Percentiles rank a stretch among this genome's conserved stretches.
These are phyloP conservation scores for Lydus trimaculatus DNA, from an alignment of 2,888 invertebrate species.

Conservation along the genomic window DNA sequence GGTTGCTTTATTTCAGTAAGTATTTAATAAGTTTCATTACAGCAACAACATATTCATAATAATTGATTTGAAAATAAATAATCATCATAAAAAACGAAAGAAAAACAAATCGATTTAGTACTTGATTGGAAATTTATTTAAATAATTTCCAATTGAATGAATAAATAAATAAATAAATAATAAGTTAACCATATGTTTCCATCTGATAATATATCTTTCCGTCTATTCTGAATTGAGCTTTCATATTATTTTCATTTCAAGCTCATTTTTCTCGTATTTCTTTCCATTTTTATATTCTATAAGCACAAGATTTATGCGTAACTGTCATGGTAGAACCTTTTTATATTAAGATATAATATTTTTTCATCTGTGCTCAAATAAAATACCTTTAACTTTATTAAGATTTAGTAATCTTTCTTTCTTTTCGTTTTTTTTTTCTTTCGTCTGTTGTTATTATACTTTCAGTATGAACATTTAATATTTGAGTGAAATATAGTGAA, in stretches of 20 bases:
- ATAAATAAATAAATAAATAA: constrained; percentile 44
- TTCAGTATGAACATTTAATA: background rate
- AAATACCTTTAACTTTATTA: constrained; percentile 52
- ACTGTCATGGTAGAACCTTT: constrained; percentile 57
- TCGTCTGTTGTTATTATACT: background rate
- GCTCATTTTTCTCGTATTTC: constrained; percentile 61
- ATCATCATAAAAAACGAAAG: constrained; percentile 42
- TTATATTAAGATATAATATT: constrained; percentile 61
- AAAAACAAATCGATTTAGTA: constrained; percentile 32
- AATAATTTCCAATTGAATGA: constrained; percentile 40
- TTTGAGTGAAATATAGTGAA: background rate
- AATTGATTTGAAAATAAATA: constrained; percentile 38
- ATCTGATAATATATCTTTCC: constrained; percentile 57
- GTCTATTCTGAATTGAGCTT: constrained; percentile 58
- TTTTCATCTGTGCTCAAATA: constrained; percentile 52
- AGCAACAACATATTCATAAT: constrained; percentile 55
- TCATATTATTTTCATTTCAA: constrained; percentile 60
- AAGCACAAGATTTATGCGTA: constrained; percentile 60
- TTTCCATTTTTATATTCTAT: constrained; percentile 54
- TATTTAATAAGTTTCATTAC: constrained; percentile 58
- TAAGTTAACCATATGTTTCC: constrained; percentile 50
- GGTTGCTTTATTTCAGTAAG: constrained; percentile 54
- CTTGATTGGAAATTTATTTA: constrained; percentile 30
- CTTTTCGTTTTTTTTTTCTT: constrained; percentile 39
- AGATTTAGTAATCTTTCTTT: constrained; percentile 53